phyloP scores from a whole-genome alignment of 2,888 invertebrate species.

The Auanema freiburgensis region DNA sequence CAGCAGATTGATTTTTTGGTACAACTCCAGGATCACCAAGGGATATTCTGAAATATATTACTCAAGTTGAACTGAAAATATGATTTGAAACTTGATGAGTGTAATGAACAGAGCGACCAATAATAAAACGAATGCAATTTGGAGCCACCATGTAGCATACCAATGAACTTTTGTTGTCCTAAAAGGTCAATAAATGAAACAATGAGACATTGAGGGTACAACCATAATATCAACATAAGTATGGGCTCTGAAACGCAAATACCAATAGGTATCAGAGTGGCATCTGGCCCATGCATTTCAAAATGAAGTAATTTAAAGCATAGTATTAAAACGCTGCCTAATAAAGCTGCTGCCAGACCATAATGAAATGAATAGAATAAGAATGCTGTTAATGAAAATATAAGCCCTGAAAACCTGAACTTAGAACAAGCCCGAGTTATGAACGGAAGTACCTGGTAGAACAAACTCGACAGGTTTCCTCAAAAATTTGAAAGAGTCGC shows the following conservation, averaged over 20 bases:
- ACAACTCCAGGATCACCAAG: conserved; percentile 38
- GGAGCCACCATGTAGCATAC: conserved; percentile 52
- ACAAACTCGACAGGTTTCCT: conserved; percentile 12
- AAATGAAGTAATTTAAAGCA: conserved; percentile 6
- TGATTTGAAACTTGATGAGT: conserved; percentile 21
- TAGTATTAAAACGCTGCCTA: conserved; percentile 10
- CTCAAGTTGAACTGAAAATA: too few species aligned
- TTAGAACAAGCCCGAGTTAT: not conserved
- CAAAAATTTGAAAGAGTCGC: not conserved
- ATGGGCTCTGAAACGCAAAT: conserved; percentile 10
- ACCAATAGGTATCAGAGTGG: conserved; percentile 20
- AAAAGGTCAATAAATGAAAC: conserved; percentile 15
- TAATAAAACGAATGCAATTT: conserved; percentile 40
- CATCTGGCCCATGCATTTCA: conserved; percentile 16
- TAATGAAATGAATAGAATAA: conserved; percentile 24
- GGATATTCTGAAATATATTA: conserved; percentile 24
- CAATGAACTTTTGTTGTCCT: conserved; percentile 42
- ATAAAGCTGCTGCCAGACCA: conserved; percentile 15
- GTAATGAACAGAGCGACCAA: conserved; percentile 27
- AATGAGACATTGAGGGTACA: not conserved
- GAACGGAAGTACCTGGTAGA: conserved; percentile 14
- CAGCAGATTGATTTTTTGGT: conserved; percentile 22
- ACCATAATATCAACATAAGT: conserved; percentile 18
- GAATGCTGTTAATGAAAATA: conserved; percentile 13
- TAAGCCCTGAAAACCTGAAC: conserved; percentile 17